Percentiles rank a stretch among this genome's conserved stretches.
These are phyloP conservation scores for Dolichallabes microphthalmus DNA, from an alignment of 2,113 vertebrate genomes.

Conservation along the genomic window DNA sequence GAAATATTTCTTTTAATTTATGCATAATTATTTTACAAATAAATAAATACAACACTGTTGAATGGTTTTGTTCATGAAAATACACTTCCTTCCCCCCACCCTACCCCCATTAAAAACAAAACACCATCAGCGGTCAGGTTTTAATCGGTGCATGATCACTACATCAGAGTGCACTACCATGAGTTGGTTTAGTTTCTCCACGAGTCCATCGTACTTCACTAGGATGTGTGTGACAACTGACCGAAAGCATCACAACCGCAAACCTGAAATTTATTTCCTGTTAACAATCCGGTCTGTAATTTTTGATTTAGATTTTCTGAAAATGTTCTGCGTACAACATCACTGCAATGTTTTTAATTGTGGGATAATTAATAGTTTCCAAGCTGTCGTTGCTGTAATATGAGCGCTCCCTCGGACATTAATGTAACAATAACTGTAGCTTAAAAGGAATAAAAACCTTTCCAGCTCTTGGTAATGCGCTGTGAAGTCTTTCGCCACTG, in stretches of 20 bases:
- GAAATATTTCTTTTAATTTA: background rate
- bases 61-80: background rate
- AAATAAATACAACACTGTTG: conserved; percentile 3
- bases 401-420: background rate
- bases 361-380: background rate
- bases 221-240: background rate
- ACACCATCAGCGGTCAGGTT: background rate
- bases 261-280: background rate
- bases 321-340: background rate
- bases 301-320: background rate
- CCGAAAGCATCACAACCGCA: background rate
- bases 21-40: background rate
- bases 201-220: background rate
- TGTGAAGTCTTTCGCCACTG: conserved; percentile 66
- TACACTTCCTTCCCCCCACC: too few species aligned
- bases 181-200: background rate
- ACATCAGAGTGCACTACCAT: conserved; percentile 1
- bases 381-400: background rate
- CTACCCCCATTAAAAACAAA: background rate
- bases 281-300: background rate
- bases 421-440: too few species aligned
- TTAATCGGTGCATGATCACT: background rate
- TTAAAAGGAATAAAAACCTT: background rate
- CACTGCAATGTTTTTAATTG: background rate
- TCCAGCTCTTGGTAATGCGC: background rate